Base-by-base conservation (phyloP, 1,140 invertebrate species). In the Tachypleus tridentatus region DNA sequence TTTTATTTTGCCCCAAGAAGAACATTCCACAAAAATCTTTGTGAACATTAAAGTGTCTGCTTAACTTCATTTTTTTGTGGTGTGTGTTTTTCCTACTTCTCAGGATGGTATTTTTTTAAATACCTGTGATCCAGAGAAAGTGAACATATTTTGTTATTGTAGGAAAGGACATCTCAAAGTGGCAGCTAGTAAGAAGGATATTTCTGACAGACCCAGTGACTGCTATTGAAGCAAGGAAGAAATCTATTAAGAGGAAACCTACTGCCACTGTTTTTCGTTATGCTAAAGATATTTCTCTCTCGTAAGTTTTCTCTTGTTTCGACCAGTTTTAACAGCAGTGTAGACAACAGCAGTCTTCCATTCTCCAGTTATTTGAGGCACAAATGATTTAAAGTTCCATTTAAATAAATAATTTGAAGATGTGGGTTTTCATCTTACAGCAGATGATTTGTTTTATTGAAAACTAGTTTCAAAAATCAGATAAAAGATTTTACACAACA, bases 141-240 rank as follows among this genome's bases (percentile, higher is more conserved):
- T 47, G n/a, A 5, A 7, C 53, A 47, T 51, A 11, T 50, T 10
- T 50, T 60, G 50, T 7, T 6, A 54, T 10, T 9, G 54, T 57
- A 73, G 74, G 72, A 6, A 71, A 74, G 51, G 78, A 82, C 69
- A 71, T 74, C 68, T 79, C 79, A 51, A 76, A 82, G 56, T 83
- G 83, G 83, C 80, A 83, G 65, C 71, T 89, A 11, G 81, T 84
- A 0, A 77, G 82, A 63, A 80, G 86, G 64, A 87, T 88, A 73
- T 87, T 88, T 72, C 68, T 87, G 3, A 77, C 87, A 51, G 84
- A 88, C 68, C 80, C 75, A 61, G 68, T 80, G 8, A 81, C 77
- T 69, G 80, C 81, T 11, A 70, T 70, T 62, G 58, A 62, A 64
- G 8, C 53, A 48, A 65, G 64, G 29, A 49, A 68, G n/a, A 64